Percentiles rank a stretch among this genome's conserved stretches.
Evolutionary conservation across 2,888 invertebrate species (phyloP).

Genomic region (Apoda limacodes): DNA sequence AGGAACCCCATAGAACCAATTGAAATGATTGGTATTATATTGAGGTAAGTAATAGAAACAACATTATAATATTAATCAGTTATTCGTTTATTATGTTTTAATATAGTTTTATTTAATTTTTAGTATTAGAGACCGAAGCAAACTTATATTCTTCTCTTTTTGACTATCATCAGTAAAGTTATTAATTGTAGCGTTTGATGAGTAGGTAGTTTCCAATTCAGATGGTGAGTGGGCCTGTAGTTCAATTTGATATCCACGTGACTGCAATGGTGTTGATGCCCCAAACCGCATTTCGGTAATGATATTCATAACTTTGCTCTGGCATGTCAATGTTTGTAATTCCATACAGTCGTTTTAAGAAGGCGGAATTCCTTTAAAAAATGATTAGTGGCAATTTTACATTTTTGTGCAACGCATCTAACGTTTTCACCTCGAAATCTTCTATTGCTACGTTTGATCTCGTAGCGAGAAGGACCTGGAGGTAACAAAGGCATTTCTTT

Average conservation of each 20-base stretch:
- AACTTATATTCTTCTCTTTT: conserved; percentile 21
- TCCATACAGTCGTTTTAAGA: conserved; percentile 21
- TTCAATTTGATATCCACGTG: conserved; percentile 21
- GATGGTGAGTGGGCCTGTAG: conserved; percentile 19
- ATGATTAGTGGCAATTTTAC: conserved; percentile 23
- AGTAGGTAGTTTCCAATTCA: conserved; percentile 14
- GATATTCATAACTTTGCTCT: conserved; percentile 14
- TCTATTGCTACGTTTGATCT: conserved; percentile 18
- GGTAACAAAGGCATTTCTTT: conserved; percentile 15
- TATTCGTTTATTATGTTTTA: conserved; percentile 15
- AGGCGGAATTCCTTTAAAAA: conserved; percentile 25
- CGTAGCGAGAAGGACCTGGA: conserved; percentile 16
- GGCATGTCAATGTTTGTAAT: conserved; percentile 21
- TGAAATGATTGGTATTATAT: conserved; percentile 19
- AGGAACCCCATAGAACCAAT: conserved; percentile 18
- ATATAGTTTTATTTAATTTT: conserved; percentile 16
- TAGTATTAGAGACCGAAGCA: conserved; percentile 18
- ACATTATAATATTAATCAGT: too few species aligned
- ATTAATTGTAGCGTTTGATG: conserved; percentile 18
- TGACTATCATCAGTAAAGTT: conserved; percentile 20
- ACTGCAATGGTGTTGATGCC: conserved; percentile 15
- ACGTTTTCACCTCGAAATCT: conserved; percentile 20
- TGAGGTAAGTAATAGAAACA: conserved; percentile 16
- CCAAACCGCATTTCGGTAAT: conserved; percentile 9
- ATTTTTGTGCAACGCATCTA: conserved; percentile 20